Evolutionary conservation across 2,113 vertebrate genomes (phyloP).

Genomic region (Onychostoma macrolepis): DNA sequence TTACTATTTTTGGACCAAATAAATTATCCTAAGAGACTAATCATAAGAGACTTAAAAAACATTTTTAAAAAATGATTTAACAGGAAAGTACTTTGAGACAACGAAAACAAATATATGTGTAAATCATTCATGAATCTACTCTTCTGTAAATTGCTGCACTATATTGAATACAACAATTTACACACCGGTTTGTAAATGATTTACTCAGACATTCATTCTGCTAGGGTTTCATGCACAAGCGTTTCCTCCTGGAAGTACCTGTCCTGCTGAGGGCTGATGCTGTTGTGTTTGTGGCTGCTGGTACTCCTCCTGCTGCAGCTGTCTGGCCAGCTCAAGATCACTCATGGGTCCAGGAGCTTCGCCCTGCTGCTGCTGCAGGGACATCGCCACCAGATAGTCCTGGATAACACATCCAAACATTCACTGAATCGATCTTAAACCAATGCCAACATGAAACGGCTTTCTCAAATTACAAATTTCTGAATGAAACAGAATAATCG

Average conservation of each 20-base stretch:
- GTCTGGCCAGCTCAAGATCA: constrained; percentile 89
- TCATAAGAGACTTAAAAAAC: too few species aligned
- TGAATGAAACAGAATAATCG: neutral
- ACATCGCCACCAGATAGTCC: constrained; percentile 92
- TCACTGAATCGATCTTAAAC: neutral
- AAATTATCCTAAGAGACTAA: too few species aligned
- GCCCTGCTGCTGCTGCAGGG: constrained; percentile 84
- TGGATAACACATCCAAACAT: constrained; percentile 55
- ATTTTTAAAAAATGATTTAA: too few species aligned
- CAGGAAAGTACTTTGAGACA: too few species aligned
- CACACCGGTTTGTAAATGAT: neutral
- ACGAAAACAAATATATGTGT: neutral
- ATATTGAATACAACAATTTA: neutral
- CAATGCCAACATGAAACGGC: too few species aligned
- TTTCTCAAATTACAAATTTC: neutral
- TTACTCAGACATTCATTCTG: neutral
- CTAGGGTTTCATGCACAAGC: too few species aligned
- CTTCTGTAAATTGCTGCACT: too few species aligned
- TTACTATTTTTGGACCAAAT: neutral
- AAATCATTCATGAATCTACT: neutral
- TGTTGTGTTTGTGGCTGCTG: constrained; percentile 78
- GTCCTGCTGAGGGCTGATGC: constrained; percentile 32
- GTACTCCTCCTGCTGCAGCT: constrained; percentile 92
- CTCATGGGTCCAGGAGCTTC: constrained; percentile 73
- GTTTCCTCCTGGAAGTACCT: constrained; percentile 9